phyloP scores from a whole-genome alignment of 1,140 invertebrate genomes.

The Colletes gigas region DNA sequence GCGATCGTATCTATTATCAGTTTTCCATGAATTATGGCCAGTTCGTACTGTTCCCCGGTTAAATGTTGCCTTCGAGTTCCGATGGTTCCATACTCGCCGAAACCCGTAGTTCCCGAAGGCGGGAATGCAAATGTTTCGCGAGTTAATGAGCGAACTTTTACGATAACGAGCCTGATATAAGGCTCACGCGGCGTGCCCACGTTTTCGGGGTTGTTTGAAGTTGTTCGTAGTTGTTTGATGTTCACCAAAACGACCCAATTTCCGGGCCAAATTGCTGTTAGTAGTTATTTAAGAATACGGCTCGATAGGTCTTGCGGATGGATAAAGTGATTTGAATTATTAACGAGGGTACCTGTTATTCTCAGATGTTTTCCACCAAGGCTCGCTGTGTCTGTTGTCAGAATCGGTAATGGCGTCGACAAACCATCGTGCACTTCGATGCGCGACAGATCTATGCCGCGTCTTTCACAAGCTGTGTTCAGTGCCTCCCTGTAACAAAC shows the following conservation, averaged over 20 bases:
- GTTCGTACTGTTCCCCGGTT: not conserved
- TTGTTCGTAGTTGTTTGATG: too few species aligned
- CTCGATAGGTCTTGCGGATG: not conserved
- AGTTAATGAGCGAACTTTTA: conserved; percentile 26
- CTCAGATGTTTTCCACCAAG: conserved; percentile 88
- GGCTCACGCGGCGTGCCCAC: not conserved
- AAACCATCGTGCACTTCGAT: conserved; percentile 87
- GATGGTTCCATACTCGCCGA: not conserved
- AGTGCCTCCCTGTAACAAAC: conserved; percentile 80
- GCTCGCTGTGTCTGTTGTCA: conserved; percentile 84
- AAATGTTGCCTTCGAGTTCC: conserved; percentile 2
- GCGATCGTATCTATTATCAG: conserved; percentile 23
- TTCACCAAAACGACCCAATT: not conserved
- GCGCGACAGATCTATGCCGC: conserved; percentile 83
- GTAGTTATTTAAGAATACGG: too few species aligned
- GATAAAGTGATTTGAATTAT: not conserved
- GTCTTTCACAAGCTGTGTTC: conserved; percentile 81
- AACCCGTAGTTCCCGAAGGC: not conserved
- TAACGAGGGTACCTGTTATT: conserved; percentile 82
- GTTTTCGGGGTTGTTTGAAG: not conserved
- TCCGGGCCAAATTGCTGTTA: not conserved
- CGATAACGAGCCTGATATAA: conserved; percentile 7
- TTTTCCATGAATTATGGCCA: conserved; percentile 21
- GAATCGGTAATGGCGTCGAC: conserved; percentile 82
- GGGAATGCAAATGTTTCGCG: conserved; percentile 20